Base-by-base conservation (phyloP, 2,888 invertebrate genomes). In the Caenorhabditis auriculariae region DNA sequence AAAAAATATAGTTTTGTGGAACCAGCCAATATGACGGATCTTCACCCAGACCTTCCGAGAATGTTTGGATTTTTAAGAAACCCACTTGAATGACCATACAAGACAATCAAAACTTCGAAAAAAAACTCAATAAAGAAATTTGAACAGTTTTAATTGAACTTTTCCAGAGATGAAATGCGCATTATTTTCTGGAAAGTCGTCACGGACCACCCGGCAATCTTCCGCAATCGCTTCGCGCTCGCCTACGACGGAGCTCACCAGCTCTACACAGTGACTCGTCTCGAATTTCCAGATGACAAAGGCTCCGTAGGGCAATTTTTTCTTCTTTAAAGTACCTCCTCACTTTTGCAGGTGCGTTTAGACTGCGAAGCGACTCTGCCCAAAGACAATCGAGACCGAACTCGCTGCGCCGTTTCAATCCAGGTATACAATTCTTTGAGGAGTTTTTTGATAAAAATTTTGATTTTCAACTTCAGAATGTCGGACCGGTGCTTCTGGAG, bases 191-290 rank as follows among this genome's bases (percentile, higher is more conserved):
- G 78, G 78, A 66, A 71, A 46, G 67, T 63, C 7, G 73, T 78
- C n/a, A 45, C 55, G 19, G 70, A 71, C 46, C 49, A 71, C 44
- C 70, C 68, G 9, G 27, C 52, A 19, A 55, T 72, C 53, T 78
- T 78, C 69, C 55, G 58, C 50, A 72, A 72, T 50, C 68, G 64
- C 56, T 78, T 69, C 54, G 73, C 66, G 3, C 43, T 78, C 28
- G 78, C 78, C 39, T 78, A 69, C 55, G 78, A 78, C 44, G 78
- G 78, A 6, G 63, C 68, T 15, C 75, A 76, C 45, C 73, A 71
- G 55, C 58, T 76, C 29, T 77, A 74, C 58, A 66, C 77, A 0
- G 60, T 66, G 12, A 41, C 46, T 27, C 57, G 69, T 35, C 42
- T 75, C 44, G 69, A 69, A n/a, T 71, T 74, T 46, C 68, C 73